Evolutionary conservation across 1,140 invertebrate species (phyloP), one percentile per base, ranked within the genome.

Genomic region (Zaprionus africanus): DNA sequence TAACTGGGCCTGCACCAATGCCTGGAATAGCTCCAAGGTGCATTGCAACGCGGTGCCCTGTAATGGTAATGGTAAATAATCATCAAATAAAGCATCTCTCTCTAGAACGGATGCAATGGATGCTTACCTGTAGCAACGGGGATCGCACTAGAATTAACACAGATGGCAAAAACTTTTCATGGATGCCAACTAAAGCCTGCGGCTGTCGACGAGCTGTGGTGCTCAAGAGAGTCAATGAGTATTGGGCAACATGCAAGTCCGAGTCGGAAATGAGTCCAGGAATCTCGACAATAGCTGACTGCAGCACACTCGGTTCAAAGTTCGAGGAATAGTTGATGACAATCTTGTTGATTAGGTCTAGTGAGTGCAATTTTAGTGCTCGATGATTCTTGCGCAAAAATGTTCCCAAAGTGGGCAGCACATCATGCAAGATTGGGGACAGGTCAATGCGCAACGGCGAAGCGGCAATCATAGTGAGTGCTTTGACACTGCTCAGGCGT

Each of bases 371-470:
- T 93, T 99, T 99, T 19, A 99, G 93, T 24, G 98, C 97, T 76
- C 99, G 94, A 92, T 99, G 98, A 94, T 99, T 99, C 93, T 99
- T 99, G 43, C 99, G 95, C 56, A 99, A 93, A 90, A 99, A 99
- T 6, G 98, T 97, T 9, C 98, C 97, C 28, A 99, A 94, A 71
- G 99, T 96, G 22, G 98, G 97, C 78, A 99, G 95, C 13, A 97
- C 97, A 86, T 99, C 97, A 74, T 95, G 94, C 92, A 99, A 94
- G 73, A 99, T 97, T 17, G 97, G 96, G 66, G 95, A 94, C 13
- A 99, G 93, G 93, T 98, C 96, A 57, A 99, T 97, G 65, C 96
- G 95, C 4, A 99, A 92, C 0, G 97, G 97, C 12, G 98, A 99
- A 0, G 96, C 96, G 34, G 98, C 98, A 69, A 99, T 97, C 94